Base-by-base conservation (phyloP, 2,888 invertebrate genomes). In the Pemphredon lugubris region DNA sequence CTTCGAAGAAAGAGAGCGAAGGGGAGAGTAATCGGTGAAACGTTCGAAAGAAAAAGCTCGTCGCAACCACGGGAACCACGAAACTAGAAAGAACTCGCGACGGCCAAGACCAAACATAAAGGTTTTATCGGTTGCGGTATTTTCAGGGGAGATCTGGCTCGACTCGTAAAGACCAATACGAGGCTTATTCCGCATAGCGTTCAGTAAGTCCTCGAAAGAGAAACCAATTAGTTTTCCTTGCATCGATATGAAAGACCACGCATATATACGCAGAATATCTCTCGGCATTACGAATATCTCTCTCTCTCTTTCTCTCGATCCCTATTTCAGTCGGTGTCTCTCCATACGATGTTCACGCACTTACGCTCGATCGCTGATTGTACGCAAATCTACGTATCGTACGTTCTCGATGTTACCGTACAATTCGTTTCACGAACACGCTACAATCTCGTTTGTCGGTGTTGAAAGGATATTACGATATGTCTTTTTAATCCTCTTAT, bases 61-160 rank as follows among this genome's bases (percentile, higher is more conserved):
- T n/a, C n/a, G n/a, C n/a, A n/a, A n/a, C n/a, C n/a, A n/a, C n/a
- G n/a, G n/a, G n/a, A n/a, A n/a, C n/a, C n/a, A n/a, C n/a, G n/a
- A n/a, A n/a, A n/a, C n/a, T n/a, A n/a, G n/a, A n/a, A n/a, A n/a
- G n/a, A n/a, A n/a, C n/a, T n/a, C n/a, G n/a, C n/a, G n/a, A n/a
- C n/a, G n/a, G n/a, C n/a, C n/a, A n/a, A n/a, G n/a, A n/a, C n/a
- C n/a, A n/a, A n/a, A n/a, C n/a, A n/a, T n/a, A n/a, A n/a, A 73
- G 80, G 60, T 63, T 78, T 82, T 75, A 83, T 84, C 74, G 70
- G n/a, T 69, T 86, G 75, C 82, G 86, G 80, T 88, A 84, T 87
- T 92, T 92, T 89, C 92, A 92, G 92, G 91, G 92, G 92, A 84
- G 92, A 92, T 87, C 88, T 89, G 86, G 84, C 86, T 77, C 87